phyloP scores from a whole-genome alignment of 2,113 vertebrate species.

The Ageneiosus marmoratus region DNA sequence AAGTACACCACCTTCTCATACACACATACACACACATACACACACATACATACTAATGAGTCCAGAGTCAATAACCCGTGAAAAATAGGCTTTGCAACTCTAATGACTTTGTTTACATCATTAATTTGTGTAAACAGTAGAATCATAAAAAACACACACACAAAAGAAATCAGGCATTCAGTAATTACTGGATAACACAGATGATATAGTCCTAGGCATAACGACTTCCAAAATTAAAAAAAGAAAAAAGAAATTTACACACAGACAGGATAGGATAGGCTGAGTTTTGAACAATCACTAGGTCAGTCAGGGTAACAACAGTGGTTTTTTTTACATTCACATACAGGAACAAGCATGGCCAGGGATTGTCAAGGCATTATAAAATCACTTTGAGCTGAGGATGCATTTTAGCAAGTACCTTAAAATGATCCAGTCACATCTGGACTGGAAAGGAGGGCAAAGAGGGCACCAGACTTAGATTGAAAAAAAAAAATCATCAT shows the following conservation, averaged over 20 bases:
- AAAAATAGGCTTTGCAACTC: constrained; percentile 7
- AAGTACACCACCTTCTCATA: neutral
- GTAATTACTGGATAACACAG: constrained; percentile 20
- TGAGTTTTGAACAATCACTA: constrained; percentile 4
- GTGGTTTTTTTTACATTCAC: constrained; percentile 16
- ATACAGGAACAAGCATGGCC: neutral
- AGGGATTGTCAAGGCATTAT: constrained; percentile 20
- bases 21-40: neutral
- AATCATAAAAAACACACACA: neutral
- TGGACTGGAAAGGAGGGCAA: neutral
- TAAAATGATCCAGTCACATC: neutral
- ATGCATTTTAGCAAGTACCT: neutral
- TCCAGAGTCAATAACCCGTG: constrained; percentile 13
- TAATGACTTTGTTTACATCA: constrained; percentile 36
- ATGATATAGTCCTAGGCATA: neutral
- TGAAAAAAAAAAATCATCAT: too few relatives aligned
- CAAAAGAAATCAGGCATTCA: constrained; percentile 21
- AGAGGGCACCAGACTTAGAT: neutral
- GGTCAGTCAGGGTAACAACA: neutral
- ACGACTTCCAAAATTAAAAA: neutral
- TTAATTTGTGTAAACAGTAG: constrained; percentile 15
- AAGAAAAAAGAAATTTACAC: neutral
- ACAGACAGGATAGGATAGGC: neutral
- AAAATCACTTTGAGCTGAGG: neutral
- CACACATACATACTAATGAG: neutral